These are phyloP conservation scores for Agrotis segetum DNA, from an alignment of 2,888 invertebrate species.

Conservation along the genomic window DNA sequence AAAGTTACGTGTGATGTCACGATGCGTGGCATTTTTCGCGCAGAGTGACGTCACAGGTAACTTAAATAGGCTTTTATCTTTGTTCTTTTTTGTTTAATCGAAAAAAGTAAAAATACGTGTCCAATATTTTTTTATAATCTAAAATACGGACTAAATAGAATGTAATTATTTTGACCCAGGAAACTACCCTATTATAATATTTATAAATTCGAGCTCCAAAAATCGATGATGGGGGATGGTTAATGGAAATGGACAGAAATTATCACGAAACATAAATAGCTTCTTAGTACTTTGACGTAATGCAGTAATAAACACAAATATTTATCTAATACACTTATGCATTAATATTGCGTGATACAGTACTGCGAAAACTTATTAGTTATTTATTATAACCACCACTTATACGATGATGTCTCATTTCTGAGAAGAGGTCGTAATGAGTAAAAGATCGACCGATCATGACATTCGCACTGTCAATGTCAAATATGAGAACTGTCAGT, in stretches of 20 bases:
- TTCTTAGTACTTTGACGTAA: slow-evolving; percentile 22
- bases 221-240: background rate
- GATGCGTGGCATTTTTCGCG: too few species aligned
- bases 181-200: too few species aligned
- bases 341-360: slow-evolving; percentile 11
- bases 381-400: slow-evolving; percentile 10
- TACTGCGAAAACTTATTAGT: slow-evolving; percentile 22
- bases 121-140: too few species aligned
- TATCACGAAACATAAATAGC: background rate
- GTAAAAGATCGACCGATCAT: slow-evolving; percentile 26
- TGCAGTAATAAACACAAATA: slow-evolving; percentile 16
- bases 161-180: too few species aligned
- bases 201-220: background rate
- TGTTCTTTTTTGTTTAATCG: too few species aligned
- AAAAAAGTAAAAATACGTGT: too few species aligned
- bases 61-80: too few species aligned
- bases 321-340: slow-evolving; percentile 9
- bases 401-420: slow-evolving; percentile 29
- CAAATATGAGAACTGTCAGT: slow-evolving; percentile 20
- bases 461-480: slow-evolving; percentile 47
- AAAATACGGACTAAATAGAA: too few species aligned
- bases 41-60: too few species aligned
- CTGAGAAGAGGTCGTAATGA: slow-evolving; percentile 26
- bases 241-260: background rate
- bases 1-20: too few species aligned